Percentiles rank a stretch among this genome's conserved stretches.
Evolutionary conservation across 2,113 vertebrate genomes (phyloP).

Genomic region (Sminthopsis crassicaudata): DNA sequence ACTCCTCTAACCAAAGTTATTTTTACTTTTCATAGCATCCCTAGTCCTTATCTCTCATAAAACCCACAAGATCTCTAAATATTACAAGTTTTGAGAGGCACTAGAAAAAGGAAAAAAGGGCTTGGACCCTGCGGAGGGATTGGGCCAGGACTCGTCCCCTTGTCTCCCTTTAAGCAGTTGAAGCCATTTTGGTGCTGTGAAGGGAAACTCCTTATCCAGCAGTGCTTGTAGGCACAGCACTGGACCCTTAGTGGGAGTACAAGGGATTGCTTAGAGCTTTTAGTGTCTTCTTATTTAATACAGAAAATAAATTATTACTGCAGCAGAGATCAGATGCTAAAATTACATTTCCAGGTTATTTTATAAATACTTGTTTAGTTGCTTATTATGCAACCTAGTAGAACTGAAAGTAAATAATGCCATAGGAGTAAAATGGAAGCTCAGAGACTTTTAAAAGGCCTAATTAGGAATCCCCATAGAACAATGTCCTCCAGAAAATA

Average conservation of each 20-base stretch:
- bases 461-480: too few species aligned
- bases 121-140: too few species aligned
- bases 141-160: too few species aligned
- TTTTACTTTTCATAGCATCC: neutral
- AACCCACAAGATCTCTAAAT: neutral
- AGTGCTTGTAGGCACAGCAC: too few species aligned
- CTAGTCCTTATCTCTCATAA: neutral
- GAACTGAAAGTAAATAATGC: constrained; percentile 89
- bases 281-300: constrained; percentile 97
- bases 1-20: neutral
- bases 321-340: constrained; percentile 97
- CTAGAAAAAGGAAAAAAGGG: neutral
- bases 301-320: constrained; percentile 93
- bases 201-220: too few species aligned
- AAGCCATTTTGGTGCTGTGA: too few species aligned
- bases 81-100: neutral
- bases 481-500: too few species aligned
- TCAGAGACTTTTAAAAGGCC: too few species aligned
- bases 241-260: too few species aligned
- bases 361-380: constrained; percentile 97
- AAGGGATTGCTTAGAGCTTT: constrained; percentile 92
- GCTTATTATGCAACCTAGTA: constrained; percentile 89
- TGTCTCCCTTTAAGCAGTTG: too few species aligned
- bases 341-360: constrained; percentile 98
- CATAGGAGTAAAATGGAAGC: too few species aligned